phyloP scores from a whole-genome alignment of 2,888 invertebrate species.

The Amorpha juglandis region DNA sequence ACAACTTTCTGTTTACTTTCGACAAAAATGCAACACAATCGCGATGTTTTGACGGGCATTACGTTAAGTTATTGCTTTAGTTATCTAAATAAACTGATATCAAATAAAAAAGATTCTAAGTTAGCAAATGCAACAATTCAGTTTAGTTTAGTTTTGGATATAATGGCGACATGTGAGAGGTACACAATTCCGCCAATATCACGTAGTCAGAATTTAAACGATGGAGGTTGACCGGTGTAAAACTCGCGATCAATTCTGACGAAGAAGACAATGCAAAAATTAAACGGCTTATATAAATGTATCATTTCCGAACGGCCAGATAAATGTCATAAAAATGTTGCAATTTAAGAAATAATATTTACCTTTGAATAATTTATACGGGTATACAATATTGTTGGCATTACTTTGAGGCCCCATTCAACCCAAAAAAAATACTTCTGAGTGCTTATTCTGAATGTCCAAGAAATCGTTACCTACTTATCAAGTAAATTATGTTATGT shows the following conservation, averaged over 20 bases:
- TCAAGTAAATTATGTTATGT: too few relatives aligned
- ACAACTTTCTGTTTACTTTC: conserved; percentile 44
- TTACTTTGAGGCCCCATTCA: too few relatives aligned
- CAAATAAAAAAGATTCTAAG: background rate
- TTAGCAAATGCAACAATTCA: background rate
- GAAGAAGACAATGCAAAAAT: too few relatives aligned
- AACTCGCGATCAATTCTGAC: too few relatives aligned
- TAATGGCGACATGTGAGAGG: too few relatives aligned
- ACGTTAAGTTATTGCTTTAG: conserved; percentile 33
- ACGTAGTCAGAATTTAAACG: too few relatives aligned
- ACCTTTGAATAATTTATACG: background rate
- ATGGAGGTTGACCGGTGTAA: too few relatives aligned
- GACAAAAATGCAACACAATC: conserved; percentile 25
- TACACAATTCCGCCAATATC: too few relatives aligned
- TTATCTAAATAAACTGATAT: background rate
- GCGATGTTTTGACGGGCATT: conserved; percentile 35
- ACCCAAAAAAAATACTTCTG: too few relatives aligned
- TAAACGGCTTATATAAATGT: background rate
- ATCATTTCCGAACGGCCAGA: conserved; percentile 7
- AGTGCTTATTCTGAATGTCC: too few relatives aligned
- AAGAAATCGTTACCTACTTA: too few relatives aligned
- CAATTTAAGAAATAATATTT: background rate
- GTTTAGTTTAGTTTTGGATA: too few relatives aligned
- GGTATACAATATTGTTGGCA: background rate
- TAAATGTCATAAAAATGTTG: conserved; percentile 1